phyloP scores from a whole-genome alignment of 2,888 invertebrate species.

The Drosophila colorata region DNA sequence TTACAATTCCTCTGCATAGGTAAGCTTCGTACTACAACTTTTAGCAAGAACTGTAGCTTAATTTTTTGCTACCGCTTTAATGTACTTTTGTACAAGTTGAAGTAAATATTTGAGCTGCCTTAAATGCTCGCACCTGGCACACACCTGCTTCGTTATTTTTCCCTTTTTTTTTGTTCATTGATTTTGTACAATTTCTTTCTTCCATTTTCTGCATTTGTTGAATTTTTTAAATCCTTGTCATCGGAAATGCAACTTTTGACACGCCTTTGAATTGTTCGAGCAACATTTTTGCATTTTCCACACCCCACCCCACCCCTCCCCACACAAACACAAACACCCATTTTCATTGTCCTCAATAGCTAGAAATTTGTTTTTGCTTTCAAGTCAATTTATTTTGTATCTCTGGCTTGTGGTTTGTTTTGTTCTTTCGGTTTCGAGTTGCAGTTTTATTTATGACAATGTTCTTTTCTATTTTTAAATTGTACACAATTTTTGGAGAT shows the following conservation, averaged over 20 bases:
- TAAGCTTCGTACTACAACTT: too few relatives aligned
- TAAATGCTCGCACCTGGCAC: not conserved
- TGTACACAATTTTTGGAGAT: not conserved
- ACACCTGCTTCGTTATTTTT: not conserved
- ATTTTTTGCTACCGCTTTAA: too few relatives aligned
- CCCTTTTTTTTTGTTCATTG: not conserved
- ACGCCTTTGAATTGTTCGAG: slow-evolving; percentile 27
- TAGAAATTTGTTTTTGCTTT: slow-evolving; percentile 1
- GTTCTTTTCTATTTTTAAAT: not conserved
- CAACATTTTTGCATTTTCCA: slow-evolving; percentile 2
- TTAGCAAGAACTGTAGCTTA: too few relatives aligned
- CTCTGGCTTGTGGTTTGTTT: not conserved
- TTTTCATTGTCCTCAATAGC: slow-evolving; percentile 17
- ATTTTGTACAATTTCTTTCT: not conserved
- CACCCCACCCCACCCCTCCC: not conserved
- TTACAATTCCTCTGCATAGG: not conserved
- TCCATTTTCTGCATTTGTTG: not conserved
- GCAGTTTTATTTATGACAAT: slow-evolving; percentile 2
- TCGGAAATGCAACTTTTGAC: slow-evolving; percentile 32
- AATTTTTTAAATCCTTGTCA: too few relatives aligned
- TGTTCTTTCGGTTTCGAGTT: not conserved
- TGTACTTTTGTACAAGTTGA: too few relatives aligned
- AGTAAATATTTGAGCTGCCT: not conserved
- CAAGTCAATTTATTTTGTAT: slow-evolving; percentile 10
- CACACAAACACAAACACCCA: not conserved